Percentiles rank a stretch among this genome's conserved stretches.
phyloP scores from a whole-genome alignment of 2,888 invertebrate species.

The Pharmacophagus antenor region DNA sequence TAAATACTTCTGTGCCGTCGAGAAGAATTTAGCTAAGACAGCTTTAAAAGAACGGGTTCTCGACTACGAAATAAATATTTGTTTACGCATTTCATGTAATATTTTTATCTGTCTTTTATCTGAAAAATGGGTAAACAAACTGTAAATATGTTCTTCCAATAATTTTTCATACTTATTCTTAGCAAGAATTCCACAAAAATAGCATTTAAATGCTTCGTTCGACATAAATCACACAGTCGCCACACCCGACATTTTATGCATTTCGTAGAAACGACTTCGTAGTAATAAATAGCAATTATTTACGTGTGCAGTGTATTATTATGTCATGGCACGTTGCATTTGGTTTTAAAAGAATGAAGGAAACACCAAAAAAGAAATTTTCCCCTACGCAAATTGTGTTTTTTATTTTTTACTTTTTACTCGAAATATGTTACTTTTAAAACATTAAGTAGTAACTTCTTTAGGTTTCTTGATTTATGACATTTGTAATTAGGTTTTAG shows the following conservation, averaged over 20 bases:
- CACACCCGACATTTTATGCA: background rate
- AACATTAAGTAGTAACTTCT: too few species aligned
- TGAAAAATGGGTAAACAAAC: background rate
- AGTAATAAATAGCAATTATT: background rate
- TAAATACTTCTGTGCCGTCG: background rate
- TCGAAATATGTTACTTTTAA: too few species aligned
- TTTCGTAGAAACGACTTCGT: background rate
- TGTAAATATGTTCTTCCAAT: background rate
- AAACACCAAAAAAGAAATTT: background rate
- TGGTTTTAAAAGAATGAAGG: background rate
- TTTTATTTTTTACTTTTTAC: too few species aligned
- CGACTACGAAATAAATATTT: too few species aligned
- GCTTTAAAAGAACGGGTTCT: too few species aligned
- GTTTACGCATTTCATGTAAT: too few species aligned
- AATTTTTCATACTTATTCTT: background rate
- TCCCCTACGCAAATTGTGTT: too few species aligned
- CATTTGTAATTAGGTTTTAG: too few species aligned
- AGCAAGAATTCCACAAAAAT: background rate
- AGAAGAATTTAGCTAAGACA: background rate
- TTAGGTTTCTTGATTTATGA: too few species aligned
- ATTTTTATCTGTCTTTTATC: too few species aligned
- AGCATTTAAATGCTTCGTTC: background rate
- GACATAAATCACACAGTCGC: background rate
- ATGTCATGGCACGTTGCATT: background rate
- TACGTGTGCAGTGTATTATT: background rate